A percentile compares a stretch with the other conserved stretches of the same genome.
Conservation (phyloP, 2,797 vertebrate species). For the Anomalospiza imberbis region DNA sequence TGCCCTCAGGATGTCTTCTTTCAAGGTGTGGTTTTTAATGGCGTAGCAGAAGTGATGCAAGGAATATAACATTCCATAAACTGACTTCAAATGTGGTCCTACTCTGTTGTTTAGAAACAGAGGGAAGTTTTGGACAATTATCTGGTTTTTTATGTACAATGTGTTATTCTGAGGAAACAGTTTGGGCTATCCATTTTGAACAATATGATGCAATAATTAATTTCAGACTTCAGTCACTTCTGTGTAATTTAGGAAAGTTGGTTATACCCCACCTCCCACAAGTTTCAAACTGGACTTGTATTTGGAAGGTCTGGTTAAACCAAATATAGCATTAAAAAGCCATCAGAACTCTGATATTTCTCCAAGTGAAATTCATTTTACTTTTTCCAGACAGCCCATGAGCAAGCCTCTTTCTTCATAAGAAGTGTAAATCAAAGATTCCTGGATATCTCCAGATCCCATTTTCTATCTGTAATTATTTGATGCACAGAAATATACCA, state of each 20-base stretch:
- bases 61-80: neutral
- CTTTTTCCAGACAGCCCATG: neutral
- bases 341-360: neutral
- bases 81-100: neutral
- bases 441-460: neutral
- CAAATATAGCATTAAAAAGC: neutral
- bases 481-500: neutral
- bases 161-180: neutral
- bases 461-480: neutral
- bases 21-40: neutral
- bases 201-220: neutral
- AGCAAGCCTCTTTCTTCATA: neutral
- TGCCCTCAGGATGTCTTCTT: constrained; percentile 21
- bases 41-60: neutral
- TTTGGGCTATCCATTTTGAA: neutral
- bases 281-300: neutral
- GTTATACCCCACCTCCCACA: neutral
- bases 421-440: neutral
- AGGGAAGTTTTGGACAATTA: neutral
- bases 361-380: neutral
- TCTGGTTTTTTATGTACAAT: neutral
- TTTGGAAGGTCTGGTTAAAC: neutral
- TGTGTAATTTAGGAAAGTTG: neutral
- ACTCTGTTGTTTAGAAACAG: neutral
- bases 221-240: neutral